phyloP scores from a whole-genome alignment of 2,113 vertebrate species.

The Gopherus flavomarginatus region DNA sequence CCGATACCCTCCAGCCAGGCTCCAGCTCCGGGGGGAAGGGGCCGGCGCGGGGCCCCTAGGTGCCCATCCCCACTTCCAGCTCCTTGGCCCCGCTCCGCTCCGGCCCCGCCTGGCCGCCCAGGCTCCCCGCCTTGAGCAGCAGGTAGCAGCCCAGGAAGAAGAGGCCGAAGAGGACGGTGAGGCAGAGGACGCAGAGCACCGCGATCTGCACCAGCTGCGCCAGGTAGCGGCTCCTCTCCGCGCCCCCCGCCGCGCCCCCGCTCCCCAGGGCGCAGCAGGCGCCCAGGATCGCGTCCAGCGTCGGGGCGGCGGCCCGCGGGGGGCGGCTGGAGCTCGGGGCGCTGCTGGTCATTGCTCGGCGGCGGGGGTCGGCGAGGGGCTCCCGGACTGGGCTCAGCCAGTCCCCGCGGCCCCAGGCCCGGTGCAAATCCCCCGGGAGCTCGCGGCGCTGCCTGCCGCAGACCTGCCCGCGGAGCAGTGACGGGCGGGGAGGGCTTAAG shows the following conservation, averaged over 20 bases:
- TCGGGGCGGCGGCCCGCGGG: background rate
- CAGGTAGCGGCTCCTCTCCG: slow-evolving; percentile 84
- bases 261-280: slow-evolving; percentile 50
- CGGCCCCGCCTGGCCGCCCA: slow-evolving; percentile 84
- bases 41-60: slow-evolving; percentile 12
- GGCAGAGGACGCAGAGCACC: slow-evolving; percentile 91
- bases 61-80: slow-evolving; percentile 79
- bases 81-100: slow-evolving; percentile 84
- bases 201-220: slow-evolving; percentile 86
- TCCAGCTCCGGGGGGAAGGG: background rate
- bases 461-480: background rate
- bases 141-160: slow-evolving; percentile 92
- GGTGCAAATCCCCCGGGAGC: background rate
- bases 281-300: slow-evolving; percentile 20
- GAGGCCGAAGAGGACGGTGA: slow-evolving; percentile 90
- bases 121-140: slow-evolving; percentile 91
- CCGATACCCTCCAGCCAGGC: background rate
- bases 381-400: background rate
- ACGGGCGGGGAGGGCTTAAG: slow-evolving; percentile 56
- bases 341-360: background rate
- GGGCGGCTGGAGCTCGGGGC: background rate
- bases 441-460: accelerated
- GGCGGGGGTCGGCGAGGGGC: background rate
- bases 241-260: slow-evolving; percentile 69
- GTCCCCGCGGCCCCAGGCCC: accelerated